Base-by-base conservation (phyloP, 2,888 invertebrate genomes). In the Pedicia rivosa region DNA sequence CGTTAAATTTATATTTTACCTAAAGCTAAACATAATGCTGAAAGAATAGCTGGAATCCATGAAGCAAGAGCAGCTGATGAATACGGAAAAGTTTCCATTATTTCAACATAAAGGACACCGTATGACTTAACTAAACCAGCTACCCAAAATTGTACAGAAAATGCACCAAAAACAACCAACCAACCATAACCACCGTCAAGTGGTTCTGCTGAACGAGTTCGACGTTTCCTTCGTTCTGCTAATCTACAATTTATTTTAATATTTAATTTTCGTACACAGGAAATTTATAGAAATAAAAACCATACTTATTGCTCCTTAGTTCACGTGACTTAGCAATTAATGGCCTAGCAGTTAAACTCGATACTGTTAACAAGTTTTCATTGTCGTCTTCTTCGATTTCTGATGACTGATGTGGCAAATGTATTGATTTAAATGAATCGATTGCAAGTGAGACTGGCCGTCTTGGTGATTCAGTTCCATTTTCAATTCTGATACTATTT, bases 111-210 rank as follows among this genome's bases (percentile, higher is more conserved):
- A 2, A 83, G 64, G 13, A 83, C 79, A 0, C 83, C 82, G 50
- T 81, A 82, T 0, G 81, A 81, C 54, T 82, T 82, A 50, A 81
- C 78, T 40, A 80, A 66, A 0, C 82, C 82, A 0, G 81, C 79
- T 24, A 82, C 79, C 72, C 82, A 78, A 57, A 82, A 78, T 54
- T 81, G 81, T 22, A 82, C 81, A 54, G 79, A 73, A 53, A 82
- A 79, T 1, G 79, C 79, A 1, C 82, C 81, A 44, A 74, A 71
- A 2, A 80, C 78, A 19, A 80, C 73, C 49, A 79, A 68, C 80
- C 80, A 80, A 16, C 79, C 80, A 54, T 79, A 79, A 1, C 80
- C 79, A 2, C 79, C 79, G 48, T 80, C 80, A 0, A 76, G 68
- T 1, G 78, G 69, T 39, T 66, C 63, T 12, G 52, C 47, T 29